Evolutionary conservation across 2,113 vertebrate species (phyloP), one percentile per base, ranked within the genome.

Genomic region (Albula glossodonta): DNA sequence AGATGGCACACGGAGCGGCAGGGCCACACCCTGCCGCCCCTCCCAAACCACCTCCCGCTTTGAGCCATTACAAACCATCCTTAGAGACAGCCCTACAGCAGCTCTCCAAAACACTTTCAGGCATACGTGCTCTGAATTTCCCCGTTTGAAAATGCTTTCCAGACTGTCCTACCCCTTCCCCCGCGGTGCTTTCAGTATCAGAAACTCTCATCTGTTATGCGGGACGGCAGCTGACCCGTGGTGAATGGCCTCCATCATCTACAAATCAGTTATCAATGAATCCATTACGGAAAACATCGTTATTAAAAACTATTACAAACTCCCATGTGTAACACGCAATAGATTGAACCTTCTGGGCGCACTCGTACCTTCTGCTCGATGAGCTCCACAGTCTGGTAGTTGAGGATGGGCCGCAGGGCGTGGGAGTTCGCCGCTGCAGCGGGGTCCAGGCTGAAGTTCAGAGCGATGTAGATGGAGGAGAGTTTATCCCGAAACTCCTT

Each of bases 401-500:
- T 97, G 83, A 98, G 95, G 86, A 98, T 94, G 82, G 97, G 97
- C 41, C 90, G 91, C 74, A 98, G 94, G 63, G 96, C 96, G 5
- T 96, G 95, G 78, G 85, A 85, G 90, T 97, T 97, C 0, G 91
- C 90, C 0, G 97, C 92, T 2, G 96, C 96, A 57, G 90, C 88
- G 0, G 95, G 93, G 87, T 98, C 96, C 93, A 98, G 90, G 81
- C 95, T 97, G 93, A 97, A 97, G 94, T 97, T 98, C 87, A 98
- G 95, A n/a, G 95, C 91, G 19, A 98, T 93, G 60, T 94, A 95
- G 89, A 98, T 97, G 19, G 97, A 92, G 17, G 97, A 97, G 80
- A 98, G 96, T 92, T 98, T 98, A 90, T 98, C 97, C 88, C 97
- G 95, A 90, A 98, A 98, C 19, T 98, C 97, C 12, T 97, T 96